phyloP scores from a whole-genome alignment of 2,888 invertebrate genomes.

The Lochmaea capreae region DNA sequence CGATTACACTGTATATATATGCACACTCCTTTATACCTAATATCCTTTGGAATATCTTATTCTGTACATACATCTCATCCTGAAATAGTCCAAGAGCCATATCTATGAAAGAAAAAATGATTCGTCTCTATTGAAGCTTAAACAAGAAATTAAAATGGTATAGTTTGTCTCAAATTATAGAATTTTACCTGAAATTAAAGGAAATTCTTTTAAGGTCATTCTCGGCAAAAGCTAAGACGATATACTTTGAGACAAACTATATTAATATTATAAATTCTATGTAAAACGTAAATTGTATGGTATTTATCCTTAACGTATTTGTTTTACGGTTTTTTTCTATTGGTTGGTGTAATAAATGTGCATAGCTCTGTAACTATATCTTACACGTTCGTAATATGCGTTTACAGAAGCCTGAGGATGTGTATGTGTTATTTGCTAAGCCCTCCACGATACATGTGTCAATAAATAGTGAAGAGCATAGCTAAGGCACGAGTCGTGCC shows the following conservation, averaged over 20 bases:
- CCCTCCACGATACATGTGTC: conserved; percentile 52
- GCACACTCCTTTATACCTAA: neutral
- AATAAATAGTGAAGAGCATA: conserved; percentile 55
- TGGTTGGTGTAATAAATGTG: neutral
- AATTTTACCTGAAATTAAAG: no score
- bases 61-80: neutral
- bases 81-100: neutral
- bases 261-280: no score
- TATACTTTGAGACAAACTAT: no score
- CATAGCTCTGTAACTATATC: neutral
- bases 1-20: neutral
- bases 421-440: conserved; percentile 52
- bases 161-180: no score
- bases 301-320: no score
- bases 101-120: no score
- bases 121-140: no score
- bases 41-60: neutral
- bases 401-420: conserved; percentile 36
- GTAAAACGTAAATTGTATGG: no score
- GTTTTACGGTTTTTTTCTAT: neutral
- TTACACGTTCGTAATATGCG: conserved; percentile 28
- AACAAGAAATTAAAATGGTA: no score
- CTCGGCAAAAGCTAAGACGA: no score
- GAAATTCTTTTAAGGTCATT: no score
- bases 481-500: conserved; percentile 58